Evolutionary conservation across 1,140 invertebrate genomes (phyloP).

Genomic region (Pogonus chalceus): DNA sequence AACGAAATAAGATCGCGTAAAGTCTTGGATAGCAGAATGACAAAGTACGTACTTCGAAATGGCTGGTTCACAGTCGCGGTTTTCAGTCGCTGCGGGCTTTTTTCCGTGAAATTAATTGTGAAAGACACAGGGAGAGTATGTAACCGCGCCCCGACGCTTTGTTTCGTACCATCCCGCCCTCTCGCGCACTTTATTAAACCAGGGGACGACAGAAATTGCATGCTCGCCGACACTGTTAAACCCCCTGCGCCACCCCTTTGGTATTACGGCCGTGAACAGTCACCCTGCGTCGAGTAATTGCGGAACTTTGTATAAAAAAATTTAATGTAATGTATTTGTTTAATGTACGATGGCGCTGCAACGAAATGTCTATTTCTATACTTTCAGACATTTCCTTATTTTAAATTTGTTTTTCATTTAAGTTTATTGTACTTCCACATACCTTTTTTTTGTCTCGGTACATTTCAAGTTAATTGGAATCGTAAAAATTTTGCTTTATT

Average conservation of each 20-base stretch:
- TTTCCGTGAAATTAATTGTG: conserved; percentile 3
- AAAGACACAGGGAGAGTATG: neutral
- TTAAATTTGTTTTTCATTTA: no score
- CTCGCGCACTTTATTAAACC: conserved; percentile 3
- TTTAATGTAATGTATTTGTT: conserved; percentile 5
- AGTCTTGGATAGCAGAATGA: no score
- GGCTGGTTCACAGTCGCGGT: no score
- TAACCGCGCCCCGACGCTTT: neutral
- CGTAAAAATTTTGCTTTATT: no score
- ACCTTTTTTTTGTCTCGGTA: no score
- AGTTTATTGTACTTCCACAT: no score
- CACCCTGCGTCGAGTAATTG: neutral
- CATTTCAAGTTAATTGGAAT: no score
- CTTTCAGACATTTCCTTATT: no score
- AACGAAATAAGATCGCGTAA: no score
- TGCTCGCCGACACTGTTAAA: neutral
- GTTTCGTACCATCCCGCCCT: conserved; percentile 1
- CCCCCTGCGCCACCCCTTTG: neutral
- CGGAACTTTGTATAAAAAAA: conserved; percentile 6
- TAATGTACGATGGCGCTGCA: conserved; percentile 7
- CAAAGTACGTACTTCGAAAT: no score
- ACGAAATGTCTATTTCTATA: no score
- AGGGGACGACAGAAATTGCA: neutral
- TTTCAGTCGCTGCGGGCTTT: conserved; percentile 1
- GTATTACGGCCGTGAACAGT: neutral